Base-by-base conservation (phyloP, 2,888 invertebrate genomes). In the Dicyrtomina minuta region DNA sequence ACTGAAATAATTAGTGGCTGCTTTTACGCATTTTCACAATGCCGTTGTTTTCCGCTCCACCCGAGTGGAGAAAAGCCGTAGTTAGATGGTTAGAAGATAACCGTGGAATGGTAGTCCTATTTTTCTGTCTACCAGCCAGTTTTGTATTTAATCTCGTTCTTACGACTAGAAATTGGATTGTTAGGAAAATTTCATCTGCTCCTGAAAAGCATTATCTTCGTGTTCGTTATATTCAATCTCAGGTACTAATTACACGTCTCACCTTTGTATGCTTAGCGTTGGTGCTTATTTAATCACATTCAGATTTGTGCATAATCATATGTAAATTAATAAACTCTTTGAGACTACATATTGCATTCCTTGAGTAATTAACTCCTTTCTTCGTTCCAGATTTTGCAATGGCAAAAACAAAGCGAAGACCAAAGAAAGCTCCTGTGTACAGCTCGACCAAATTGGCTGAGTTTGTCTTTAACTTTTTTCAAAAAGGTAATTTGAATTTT, bases 91-190 rank as follows among this genome's bases (percentile, higher is more conserved):
- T 88, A 75, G 88, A 88, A 78, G 84, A 85, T n/a, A 84, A 88
- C 80, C 82, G 88, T 15, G 86, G 86, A 70, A 79, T 88, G 15
- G 88, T 89, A 27, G 86, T 89, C 67, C 81, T 86, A 17, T 79
- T 87, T 56, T 88, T 89, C 82, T 88, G 88, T 71, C 82, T 89
- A 61, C 89, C 89, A 0, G 88, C 88, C 33, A 88, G 88, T 80
- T 87, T 88, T 80, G 72, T 88, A 15, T 88, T 88, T 81, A 82
- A 85, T 26, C 70, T 85, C 22, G 59, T 84, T 41, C 79, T 88
- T 70, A 79, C 80, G 6, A 2, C 83, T 10, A 80, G 82, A 43
- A 83, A 83, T 0, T 82, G 79, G 77, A 27, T 84, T 15, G 80
- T 85, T 44, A 79, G 81, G 59, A 74, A 72, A 49, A 76, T 84